Evolutionary conservation across 2,113 vertebrate genomes (phyloP).

Genomic region (Cercocebus atys): DNA sequence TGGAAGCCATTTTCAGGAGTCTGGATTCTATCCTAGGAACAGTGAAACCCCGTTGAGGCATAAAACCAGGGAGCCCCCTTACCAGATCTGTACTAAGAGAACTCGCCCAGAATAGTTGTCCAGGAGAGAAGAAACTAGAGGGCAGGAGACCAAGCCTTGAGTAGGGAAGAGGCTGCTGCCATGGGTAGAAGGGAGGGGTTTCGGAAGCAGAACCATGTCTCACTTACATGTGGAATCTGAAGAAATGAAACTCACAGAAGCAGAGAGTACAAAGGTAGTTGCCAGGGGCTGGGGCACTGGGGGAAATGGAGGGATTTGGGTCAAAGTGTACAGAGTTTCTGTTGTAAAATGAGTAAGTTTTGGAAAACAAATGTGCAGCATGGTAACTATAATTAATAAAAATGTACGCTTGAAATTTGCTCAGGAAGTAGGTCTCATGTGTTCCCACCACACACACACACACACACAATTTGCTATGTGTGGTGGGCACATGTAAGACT

Average conservation of each 20-base stretch:
- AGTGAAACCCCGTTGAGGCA: no score
- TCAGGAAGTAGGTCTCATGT: not conserved
- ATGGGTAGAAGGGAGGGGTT: not conserved
- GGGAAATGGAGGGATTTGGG: not conserved
- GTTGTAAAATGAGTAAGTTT: not conserved
- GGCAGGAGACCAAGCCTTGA: not conserved
- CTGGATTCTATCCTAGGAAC: not conserved
- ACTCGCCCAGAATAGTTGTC: not conserved
- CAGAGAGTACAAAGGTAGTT: not conserved
- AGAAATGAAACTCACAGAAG: not conserved
- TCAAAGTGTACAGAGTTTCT: not conserved
- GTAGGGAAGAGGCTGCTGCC: not conserved
- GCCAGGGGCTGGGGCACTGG: no score
- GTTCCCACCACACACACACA: not conserved
- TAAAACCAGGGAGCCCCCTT: not conserved
- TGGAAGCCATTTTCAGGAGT: not conserved
- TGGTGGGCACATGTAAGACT: no score
- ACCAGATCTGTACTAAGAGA: not conserved
- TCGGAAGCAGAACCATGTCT: not conserved
- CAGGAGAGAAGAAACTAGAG: not conserved
- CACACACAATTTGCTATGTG: not conserved
- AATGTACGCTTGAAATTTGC: not conserved
- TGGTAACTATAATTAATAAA: not conserved
- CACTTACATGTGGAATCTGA: not conserved
- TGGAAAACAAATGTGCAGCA: not conserved